Evolutionary conservation across 2,113 vertebrate species (phyloP).

Genomic region (Melanerpes formicivorus): DNA sequence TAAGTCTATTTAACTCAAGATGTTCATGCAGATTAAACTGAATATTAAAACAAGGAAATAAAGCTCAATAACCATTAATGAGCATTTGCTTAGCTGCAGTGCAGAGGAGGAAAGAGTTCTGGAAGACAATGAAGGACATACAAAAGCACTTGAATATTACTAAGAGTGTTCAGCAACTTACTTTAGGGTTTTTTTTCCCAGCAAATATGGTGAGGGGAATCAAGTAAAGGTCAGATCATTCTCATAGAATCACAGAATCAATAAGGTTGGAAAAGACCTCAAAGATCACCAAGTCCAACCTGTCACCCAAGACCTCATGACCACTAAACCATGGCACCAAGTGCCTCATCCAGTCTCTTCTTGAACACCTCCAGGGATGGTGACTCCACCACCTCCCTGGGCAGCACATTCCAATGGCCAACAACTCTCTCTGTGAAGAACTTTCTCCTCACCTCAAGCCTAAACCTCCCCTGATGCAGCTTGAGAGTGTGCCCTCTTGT

Average conservation of each 20-base stretch:
- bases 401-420: too few species aligned
- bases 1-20: neutral
- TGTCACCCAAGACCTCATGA: too few species aligned
- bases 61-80: neutral
- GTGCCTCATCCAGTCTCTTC: too few species aligned
- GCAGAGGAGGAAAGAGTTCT: neutral
- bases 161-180: neutral
- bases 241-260: neutral
- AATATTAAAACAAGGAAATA: neutral
- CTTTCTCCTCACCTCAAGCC: too few species aligned
- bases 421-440: too few species aligned
- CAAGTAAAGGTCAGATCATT: constrained; percentile 62
- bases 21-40: neutral
- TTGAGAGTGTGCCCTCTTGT: too few species aligned
- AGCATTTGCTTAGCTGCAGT: neutral
- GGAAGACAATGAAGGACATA: neutral
- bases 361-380: too few species aligned
- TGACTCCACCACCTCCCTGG: too few species aligned
- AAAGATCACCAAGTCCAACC: too few species aligned
- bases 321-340: too few species aligned
- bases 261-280: too few species aligned
- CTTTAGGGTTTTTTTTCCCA: constrained; percentile 26
- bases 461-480: too few species aligned
- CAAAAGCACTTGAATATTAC: constrained; percentile 16
- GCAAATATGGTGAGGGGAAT: constrained; percentile 36